A percentile compares a stretch with the other conserved stretches of the same genome.
These are phyloP conservation scores for Loris lydekkerianus DNA, from an alignment of 2,797 vertebrate genomes.

Conservation along the genomic window DNA sequence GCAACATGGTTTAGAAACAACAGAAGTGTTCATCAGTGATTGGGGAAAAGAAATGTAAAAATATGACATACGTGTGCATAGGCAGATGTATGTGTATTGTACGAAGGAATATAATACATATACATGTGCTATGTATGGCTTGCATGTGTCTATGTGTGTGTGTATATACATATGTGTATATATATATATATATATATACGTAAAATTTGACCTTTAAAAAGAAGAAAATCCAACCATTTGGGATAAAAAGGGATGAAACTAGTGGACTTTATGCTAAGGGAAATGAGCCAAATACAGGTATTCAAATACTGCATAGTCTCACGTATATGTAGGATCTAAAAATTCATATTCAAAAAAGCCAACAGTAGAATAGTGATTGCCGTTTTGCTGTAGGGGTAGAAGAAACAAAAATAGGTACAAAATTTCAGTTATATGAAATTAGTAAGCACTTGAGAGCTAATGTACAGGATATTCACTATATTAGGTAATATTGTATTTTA, in stretches of 20 bases:
- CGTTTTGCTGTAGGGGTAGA: no score
- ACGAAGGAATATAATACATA: background rate
- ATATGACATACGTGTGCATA: background rate
- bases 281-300: background rate
- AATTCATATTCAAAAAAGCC: background rate
- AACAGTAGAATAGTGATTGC: background rate
- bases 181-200: background rate
- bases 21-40: background rate
- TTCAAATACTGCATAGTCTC: background rate
- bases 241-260: background rate
- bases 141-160: background rate
- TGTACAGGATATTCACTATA: background rate
- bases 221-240: background rate
- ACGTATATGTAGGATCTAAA: background rate
- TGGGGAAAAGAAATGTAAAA: background rate
- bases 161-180: background rate
- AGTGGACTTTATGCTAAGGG: background rate
- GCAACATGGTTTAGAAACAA: background rate
- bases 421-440: background rate
- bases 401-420: background rate
- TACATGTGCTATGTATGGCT: background rate
- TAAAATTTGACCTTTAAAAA: background rate
- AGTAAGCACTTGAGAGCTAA: background rate
- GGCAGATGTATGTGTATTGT: background rate
- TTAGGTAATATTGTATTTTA: background rate